phyloP scores from a whole-genome alignment of 2,888 invertebrate species.

The Troilus luridus region DNA sequence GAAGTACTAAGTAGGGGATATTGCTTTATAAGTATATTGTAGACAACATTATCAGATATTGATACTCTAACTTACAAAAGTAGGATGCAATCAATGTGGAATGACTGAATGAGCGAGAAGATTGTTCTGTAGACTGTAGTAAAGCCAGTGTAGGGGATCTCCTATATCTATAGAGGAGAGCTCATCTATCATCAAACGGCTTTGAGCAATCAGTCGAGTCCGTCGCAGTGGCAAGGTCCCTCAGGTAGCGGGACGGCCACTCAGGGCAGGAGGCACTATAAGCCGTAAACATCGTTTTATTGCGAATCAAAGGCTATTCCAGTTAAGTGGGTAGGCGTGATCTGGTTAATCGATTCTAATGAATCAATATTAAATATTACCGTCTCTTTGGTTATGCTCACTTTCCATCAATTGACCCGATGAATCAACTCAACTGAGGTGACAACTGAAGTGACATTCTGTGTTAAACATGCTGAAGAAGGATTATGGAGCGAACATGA shows the following conservation, averaged over 20 bases:
- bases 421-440: too few relatives aligned
- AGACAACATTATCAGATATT: background rate
- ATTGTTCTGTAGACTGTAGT: background rate
- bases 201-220: background rate
- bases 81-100: background rate
- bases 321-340: background rate
- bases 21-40: too few relatives aligned
- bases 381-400: too few relatives aligned
- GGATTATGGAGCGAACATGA: too few relatives aligned
- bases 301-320: background rate
- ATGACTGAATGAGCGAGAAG: background rate
- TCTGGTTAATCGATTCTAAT: background rate
- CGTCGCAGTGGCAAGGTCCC: background rate
- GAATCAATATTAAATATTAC: background rate
- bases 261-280: background rate
- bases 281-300: background rate
- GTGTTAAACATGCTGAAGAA: too few relatives aligned
- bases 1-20: too few relatives aligned
- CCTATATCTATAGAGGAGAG: too few relatives aligned
- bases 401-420: too few relatives aligned
- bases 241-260: background rate
- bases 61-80: background rate
- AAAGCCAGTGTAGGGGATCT: background rate
- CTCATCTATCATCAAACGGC: background rate
- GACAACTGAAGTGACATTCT: too few relatives aligned